Base-by-base conservation (phyloP, 2,113 vertebrate species). In the Osmerus mordax region DNA sequence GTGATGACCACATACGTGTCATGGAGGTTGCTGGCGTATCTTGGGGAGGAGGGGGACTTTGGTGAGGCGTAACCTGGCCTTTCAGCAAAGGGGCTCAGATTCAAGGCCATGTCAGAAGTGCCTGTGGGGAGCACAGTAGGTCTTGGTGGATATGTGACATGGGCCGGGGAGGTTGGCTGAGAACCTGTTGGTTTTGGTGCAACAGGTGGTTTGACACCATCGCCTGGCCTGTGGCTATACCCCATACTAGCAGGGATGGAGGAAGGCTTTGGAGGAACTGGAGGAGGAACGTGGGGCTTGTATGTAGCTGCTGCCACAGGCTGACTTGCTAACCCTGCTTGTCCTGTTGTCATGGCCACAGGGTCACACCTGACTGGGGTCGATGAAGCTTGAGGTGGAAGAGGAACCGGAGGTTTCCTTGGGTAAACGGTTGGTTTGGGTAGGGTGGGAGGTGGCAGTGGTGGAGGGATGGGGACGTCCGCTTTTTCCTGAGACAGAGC, bases 1-100 rank as follows among this genome's bases (percentile, higher is more conserved):
- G 97, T 99, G 80, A 99, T 99, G 71, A 99, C 97, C 76, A 98
- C 97, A 41, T 98, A 99, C 0, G 97, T 98, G 89, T 98, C 96
- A 70, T 87, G 89, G 54, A 94, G 92, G 70, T 93, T 93, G 77
- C 95, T 96, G 72, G 94, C 88, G 87, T 94, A 83, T 78, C 96
- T 96, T 52, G 91, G 91, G 78, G 92, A 93, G 70, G 94, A 87
- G 29, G 97, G 96, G 73, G 97, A 97, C 75, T 95, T 96, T 68
- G 96, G 96, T 69, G 96, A 98, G 51, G 86, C 0, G 85, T 87
- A 85, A 89, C 87, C 83, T 2, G 58, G 18, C 79, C 93, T 94
- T 66, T 98, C 96, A 78, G 90, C 70, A 60, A 94, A 88, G 29
- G 95, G 86, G 73, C 94, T 94, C 80, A 99, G 87, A 92, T 97